A percentile compares a stretch with the other conserved stretches of the same genome.
Evolutionary conservation across 2,888 invertebrate species (phyloP).

Genomic region (Andrena trimmerana): DNA sequence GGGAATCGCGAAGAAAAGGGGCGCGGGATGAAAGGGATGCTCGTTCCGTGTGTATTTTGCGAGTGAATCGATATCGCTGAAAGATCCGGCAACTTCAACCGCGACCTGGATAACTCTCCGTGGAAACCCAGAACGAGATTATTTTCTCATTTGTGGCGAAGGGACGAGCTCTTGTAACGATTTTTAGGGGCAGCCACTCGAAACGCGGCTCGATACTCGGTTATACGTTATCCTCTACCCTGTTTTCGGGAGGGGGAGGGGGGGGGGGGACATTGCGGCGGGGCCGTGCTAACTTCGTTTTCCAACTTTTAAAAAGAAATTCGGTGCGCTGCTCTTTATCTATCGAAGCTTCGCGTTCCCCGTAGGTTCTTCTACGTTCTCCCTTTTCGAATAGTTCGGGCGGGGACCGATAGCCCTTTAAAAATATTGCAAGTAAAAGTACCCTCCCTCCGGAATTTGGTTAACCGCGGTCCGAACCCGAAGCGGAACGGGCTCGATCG

Average conservation of each 20-base stretch:
- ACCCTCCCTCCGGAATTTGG: too few relatives aligned
- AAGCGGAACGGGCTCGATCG: not conserved
- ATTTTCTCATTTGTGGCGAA: slow-evolving; percentile 55
- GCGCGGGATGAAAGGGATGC: slow-evolving; percentile 1
- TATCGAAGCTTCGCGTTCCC: not conserved
- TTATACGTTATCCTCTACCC: not conserved
- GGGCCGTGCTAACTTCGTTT: slow-evolving; percentile 15
- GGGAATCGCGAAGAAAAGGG: not conserved
- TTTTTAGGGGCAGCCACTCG: slow-evolving; percentile 32
- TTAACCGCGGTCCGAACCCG: not conserved
- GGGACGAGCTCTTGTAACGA: slow-evolving; percentile 35
- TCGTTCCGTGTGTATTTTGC: slow-evolving; percentile 21
- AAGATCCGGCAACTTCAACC: slow-evolving; percentile 76
- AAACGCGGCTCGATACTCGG: slow-evolving; percentile 43
- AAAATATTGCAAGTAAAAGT: not conserved
- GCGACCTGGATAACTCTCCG: slow-evolving; percentile 54
- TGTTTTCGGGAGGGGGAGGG: not conserved
- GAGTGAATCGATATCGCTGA: slow-evolving; percentile 75
- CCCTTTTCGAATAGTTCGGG: too few relatives aligned
- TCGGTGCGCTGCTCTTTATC: too few relatives aligned
- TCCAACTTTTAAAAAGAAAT: slow-evolving; percentile 5
- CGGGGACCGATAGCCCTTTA: not conserved
- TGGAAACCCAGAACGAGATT: slow-evolving; percentile 52
- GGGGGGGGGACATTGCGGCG: not conserved
- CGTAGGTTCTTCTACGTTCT: too few relatives aligned